phyloP scores from a whole-genome alignment of 2,113 vertebrate genomes.

The Ramphastos sulfuratus region DNA sequence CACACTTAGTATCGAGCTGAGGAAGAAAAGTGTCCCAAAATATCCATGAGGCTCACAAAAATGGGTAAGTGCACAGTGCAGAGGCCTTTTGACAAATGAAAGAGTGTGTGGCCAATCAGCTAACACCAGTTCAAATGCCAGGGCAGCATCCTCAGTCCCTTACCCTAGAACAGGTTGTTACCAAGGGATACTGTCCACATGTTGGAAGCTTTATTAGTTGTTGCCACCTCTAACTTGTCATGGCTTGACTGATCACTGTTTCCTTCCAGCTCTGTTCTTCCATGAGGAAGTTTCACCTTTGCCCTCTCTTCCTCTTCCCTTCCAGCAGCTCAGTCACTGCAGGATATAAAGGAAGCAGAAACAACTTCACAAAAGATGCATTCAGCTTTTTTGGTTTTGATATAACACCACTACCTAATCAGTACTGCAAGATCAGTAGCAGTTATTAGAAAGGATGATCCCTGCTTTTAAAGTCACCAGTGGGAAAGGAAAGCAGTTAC shows the following conservation, averaged over 20 bases:
- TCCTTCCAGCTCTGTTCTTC: background rate
- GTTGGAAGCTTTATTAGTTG: background rate
- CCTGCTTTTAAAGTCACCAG: background rate
- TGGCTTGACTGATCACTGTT: background rate
- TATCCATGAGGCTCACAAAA: background rate
- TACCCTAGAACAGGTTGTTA: background rate
- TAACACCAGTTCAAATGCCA: background rate
- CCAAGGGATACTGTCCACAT: background rate
- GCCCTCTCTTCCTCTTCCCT: background rate
- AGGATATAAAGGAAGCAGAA: background rate
- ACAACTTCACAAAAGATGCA: background rate
- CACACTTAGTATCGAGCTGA: background rate
- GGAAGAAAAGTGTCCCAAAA: background rate
- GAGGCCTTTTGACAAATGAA: background rate
- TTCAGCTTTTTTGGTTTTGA: background rate
- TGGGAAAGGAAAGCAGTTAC: background rate
- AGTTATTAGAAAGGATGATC: background rate
- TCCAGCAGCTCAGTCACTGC: fast-evolving
- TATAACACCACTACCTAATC: background rate
- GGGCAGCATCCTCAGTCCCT: background rate
- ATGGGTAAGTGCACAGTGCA: background rate
- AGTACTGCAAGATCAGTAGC: background rate
- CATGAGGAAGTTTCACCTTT: background rate
- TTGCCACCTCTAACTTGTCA: background rate
- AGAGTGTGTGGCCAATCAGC: no score